phyloP scores from a whole-genome alignment of 2,113 vertebrate species.

The Canis aureus region DNA sequence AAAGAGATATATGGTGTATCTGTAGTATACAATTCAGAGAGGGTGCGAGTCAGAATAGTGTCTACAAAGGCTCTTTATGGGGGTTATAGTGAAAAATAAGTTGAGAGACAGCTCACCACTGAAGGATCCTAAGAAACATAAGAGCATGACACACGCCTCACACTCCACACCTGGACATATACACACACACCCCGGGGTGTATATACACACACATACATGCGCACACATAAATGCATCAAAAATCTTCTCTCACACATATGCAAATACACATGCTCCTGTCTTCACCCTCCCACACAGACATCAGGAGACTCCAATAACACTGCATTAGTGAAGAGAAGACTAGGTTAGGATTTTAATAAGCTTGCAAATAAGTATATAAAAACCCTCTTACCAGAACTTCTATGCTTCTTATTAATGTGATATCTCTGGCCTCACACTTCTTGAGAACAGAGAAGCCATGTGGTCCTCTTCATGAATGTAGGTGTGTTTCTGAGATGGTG shows the following conservation, averaged over 20 bases:
- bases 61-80: background rate
- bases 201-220: too few relatives aligned
- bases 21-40: background rate
- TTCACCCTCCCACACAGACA: constrained; percentile 63
- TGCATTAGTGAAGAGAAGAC: background rate
- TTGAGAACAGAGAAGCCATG: background rate
- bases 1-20: background rate
- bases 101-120: background rate
- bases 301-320: constrained; percentile 23
- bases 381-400: background rate
- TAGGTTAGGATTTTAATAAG: constrained; percentile 71
- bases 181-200: background rate
- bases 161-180: background rate
- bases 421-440: background rate
- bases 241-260: constrained; percentile 22
- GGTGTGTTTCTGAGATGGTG: background rate
- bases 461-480: background rate
- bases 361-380: constrained; percentile 47
- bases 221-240: background rate
- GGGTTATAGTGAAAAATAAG: background rate
- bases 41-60: background rate
- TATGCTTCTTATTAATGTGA: background rate
- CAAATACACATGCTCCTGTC: constrained; percentile 3
- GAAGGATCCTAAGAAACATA: background rate
- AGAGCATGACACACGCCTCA: background rate